Conservation (phyloP, 2,113 vertebrate species). For the Onychostoma macrolepis region DNA sequence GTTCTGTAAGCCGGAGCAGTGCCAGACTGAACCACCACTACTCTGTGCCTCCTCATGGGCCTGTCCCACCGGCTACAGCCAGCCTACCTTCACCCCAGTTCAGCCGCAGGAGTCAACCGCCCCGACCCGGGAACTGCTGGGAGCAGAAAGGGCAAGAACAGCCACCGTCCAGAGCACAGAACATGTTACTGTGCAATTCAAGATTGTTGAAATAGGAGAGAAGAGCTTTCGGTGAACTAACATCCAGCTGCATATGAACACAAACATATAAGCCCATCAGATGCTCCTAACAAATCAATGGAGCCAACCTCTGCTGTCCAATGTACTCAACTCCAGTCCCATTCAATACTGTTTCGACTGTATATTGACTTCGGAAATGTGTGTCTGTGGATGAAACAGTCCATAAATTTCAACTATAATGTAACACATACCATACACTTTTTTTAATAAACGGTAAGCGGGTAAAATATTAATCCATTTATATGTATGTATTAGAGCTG, state of each 20-base stretch:
- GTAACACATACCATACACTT: neutral
- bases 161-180: neutral
- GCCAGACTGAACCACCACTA: slow-evolving; percentile 37
- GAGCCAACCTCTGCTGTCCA: slow-evolving; percentile 54
- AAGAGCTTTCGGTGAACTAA: slow-evolving; percentile 10
- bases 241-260: slow-evolving; percentile 14
- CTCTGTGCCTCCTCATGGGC: slow-evolving; percentile 52
- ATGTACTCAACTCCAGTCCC: slow-evolving; percentile 13
- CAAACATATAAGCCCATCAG: slow-evolving; percentile 5
- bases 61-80: neutral
- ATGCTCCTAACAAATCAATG: slow-evolving; percentile 60
- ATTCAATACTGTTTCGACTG: slow-evolving; percentile 66
- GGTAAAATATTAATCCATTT: neutral
- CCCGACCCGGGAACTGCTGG: neutral
- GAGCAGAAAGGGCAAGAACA: neutral
- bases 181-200: neutral
- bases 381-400: neutral
- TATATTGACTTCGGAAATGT: slow-evolving; percentile 31
- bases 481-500: neutral
- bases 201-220: neutral
- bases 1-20: slow-evolving; percentile 40
- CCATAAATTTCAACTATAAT: neutral
- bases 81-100: neutral
- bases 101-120: neutral
- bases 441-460: neutral